Conservation (phyloP, 2,888 invertebrate species). For the Acanthosepion pharaonis region DNA sequence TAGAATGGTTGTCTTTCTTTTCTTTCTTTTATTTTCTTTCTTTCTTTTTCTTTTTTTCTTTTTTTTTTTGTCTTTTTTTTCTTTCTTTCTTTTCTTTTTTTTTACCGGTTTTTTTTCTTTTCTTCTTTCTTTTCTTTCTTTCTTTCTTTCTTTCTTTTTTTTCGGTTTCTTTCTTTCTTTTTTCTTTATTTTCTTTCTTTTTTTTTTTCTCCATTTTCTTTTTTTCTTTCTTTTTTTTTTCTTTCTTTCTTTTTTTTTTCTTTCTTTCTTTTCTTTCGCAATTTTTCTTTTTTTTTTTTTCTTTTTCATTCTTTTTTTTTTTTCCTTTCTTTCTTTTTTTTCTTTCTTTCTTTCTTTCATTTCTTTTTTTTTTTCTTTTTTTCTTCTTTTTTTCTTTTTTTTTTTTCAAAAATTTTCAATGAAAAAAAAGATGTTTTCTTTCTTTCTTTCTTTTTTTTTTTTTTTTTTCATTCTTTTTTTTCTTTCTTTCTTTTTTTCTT, state of each 20-base stretch:
- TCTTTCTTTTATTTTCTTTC: background rate
- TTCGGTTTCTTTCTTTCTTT: too few species aligned
- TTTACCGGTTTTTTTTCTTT: background rate
- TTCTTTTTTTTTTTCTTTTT: background rate
- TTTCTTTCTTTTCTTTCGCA: background rate
- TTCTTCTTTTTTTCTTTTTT: background rate
- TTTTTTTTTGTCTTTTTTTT: too few species aligned
- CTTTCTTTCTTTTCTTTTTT: too few species aligned
- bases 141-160: background rate
- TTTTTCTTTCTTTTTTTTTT: background rate
- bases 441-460: too few species aligned
- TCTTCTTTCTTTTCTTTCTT: background rate
- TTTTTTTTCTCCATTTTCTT: background rate
- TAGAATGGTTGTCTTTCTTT: too few species aligned
- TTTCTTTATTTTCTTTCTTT: too few species aligned
- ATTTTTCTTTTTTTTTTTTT: background rate
- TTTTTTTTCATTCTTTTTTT: too few species aligned
- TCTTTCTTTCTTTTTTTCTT: too few species aligned
- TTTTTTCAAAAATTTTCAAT: too few species aligned
- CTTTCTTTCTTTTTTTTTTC: background rate
- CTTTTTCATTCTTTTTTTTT: background rate
- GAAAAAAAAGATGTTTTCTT: too few species aligned
- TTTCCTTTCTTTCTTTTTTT: background rate
- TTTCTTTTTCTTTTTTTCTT: too few species aligned
- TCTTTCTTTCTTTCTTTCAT: background rate